Evolutionary conservation across 2,113 vertebrate species (phyloP).

Genomic region (Zosterops lateralis): DNA sequence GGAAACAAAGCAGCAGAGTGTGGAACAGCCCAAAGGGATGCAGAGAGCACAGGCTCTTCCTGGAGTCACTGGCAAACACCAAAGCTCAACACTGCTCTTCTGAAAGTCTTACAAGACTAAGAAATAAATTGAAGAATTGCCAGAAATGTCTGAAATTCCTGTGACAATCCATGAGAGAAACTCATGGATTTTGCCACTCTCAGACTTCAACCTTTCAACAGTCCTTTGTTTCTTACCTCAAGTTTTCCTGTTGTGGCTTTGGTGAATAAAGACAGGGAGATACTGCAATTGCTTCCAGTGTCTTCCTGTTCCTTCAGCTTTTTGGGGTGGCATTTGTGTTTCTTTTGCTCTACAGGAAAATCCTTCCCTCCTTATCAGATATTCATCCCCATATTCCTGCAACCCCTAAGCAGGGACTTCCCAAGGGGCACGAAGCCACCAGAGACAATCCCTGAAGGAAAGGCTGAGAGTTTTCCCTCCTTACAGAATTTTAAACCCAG

Average conservation of each 20-base stretch:
- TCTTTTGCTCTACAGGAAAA: not conserved
- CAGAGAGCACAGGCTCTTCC: not conserved
- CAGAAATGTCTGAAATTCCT: not conserved
- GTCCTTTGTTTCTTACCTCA: constrained; percentile 35
- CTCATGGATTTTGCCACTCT: not conserved
- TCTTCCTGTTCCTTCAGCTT: not conserved
- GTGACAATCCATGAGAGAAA: not conserved
- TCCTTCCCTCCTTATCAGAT: not conserved
- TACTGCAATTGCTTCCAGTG: constrained; percentile 23
- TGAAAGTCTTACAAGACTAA: not conserved
- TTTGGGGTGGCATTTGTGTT: not conserved
- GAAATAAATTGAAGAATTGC: not conserved
- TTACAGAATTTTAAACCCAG: not conserved
- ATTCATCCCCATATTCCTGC: not conserved
- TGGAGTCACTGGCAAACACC: not conserved
- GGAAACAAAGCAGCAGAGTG: not conserved
- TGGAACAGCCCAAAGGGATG: not conserved
- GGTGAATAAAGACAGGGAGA: constrained; percentile 4
- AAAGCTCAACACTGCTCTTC: fast-evolving
- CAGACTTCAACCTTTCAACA: not conserved
- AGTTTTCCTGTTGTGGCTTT: not conserved
- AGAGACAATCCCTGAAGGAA: not conserved
- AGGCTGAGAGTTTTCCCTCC: too few relatives aligned
- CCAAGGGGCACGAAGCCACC: not conserved
- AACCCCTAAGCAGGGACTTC: not conserved